phyloP scores from a whole-genome alignment of 2,888 invertebrate genomes.

The Poecilus cupreus region DNA sequence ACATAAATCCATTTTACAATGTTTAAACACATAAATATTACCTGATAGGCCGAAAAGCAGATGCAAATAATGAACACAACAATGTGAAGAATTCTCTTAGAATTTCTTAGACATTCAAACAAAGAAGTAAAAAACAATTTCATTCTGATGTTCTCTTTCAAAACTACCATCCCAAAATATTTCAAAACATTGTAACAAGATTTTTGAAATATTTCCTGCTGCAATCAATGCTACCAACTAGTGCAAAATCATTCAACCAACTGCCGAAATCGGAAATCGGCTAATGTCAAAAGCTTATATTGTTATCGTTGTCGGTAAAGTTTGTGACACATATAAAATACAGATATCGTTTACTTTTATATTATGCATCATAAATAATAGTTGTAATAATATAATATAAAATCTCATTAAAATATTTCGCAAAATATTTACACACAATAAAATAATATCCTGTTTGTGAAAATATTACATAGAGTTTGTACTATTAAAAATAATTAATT shows the following conservation, averaged over 20 bases:
- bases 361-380: conserved; percentile 52
- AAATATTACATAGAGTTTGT: conserved; percentile 30
- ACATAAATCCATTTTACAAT: no score
- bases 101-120: conserved; percentile 70
- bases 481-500: conserved; percentile 8
- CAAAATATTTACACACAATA: conserved; percentile 49
- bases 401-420: conserved; percentile 33
- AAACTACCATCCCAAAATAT: background rate
- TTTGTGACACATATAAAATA: conserved; percentile 42
- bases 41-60: conserved; percentile 78
- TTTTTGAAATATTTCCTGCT: background rate
- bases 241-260: background rate
- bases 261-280: background rate
- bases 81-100: conserved; percentile 76
- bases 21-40: conserved; percentile 67
- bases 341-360: conserved; percentile 39
- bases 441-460: conserved; percentile 20
- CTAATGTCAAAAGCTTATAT: background rate
- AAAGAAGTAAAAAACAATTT: background rate
- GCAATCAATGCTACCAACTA: background rate
- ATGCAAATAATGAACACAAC: conserved; percentile 76
- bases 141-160: background rate
- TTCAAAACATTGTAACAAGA: background rate
- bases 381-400: conserved; percentile 33
- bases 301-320: conserved; percentile 26